These are phyloP conservation scores for Scaptodrosophila latifasciaeformis DNA, from an alignment of 2,888 invertebrate genomes.

Conservation along the genomic window DNA sequence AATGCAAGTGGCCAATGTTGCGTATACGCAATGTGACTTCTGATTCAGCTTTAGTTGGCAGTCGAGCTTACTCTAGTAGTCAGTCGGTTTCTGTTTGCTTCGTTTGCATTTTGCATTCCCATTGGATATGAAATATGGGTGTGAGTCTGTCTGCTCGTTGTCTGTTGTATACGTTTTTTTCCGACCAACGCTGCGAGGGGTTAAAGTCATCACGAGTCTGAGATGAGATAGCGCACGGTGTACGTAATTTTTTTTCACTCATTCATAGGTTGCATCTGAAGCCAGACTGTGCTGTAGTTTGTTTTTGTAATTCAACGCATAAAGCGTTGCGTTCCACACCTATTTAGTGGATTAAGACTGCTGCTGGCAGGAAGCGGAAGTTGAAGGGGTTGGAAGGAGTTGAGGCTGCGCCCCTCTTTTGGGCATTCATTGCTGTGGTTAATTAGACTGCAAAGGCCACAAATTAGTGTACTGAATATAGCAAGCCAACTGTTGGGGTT, in stretches of 20 bases:
- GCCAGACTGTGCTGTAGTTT: constrained; percentile 33
- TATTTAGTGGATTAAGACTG: constrained; percentile 6
- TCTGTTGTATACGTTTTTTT: constrained; percentile 29
- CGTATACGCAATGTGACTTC: constrained; percentile 58
- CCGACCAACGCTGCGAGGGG: constrained; percentile 53
- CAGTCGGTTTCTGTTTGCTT: neutral
- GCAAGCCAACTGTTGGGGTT: constrained; percentile 29
- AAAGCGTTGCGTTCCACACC: constrained; percentile 71
- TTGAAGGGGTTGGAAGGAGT: no score
- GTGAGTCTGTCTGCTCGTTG: constrained; percentile 50
- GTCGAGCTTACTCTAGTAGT: neutral
- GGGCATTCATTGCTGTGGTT: constrained; percentile 44
- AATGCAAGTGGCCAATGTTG: constrained; percentile 61
- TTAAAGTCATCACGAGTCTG: constrained; percentile 49
- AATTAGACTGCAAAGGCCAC: constrained; percentile 43
- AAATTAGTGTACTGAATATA: constrained; percentile 48
- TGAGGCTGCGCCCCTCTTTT: constrained; percentile 13
- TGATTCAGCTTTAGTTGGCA: constrained; percentile 6
- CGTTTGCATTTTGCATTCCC: neutral
- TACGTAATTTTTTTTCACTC: constrained; percentile 1
- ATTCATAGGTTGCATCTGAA: constrained; percentile 5
- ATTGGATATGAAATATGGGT: constrained; percentile 17
- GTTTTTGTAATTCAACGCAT: constrained; percentile 48
- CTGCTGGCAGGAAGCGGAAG: no score
- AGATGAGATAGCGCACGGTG: constrained; percentile 56